Base-by-base conservation (phyloP, 2,797 vertebrate genomes). In the Poeciliopsis gracilis region DNA sequence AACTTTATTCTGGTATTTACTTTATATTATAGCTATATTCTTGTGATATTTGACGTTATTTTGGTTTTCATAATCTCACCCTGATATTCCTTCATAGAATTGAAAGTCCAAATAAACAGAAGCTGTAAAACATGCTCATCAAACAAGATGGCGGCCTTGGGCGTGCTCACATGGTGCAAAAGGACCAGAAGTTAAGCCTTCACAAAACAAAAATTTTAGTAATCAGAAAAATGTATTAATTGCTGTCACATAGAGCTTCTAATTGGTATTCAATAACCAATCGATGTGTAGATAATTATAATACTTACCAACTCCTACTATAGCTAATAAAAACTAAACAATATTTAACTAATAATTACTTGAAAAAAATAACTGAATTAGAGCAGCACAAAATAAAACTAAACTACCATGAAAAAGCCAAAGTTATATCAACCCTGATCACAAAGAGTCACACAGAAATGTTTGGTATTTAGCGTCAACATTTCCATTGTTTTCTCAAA, bases 401-500 rank as follows among this genome's bases (percentile, higher is more conserved):
- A 23, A 51, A 51, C 49, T 51, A 51, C 18, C 18, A 51, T 51
- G 7, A 23, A 51, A 51, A 51, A 23, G 20, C 20, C 8, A 51
- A 23, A 51, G 49, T 2, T 23, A 5, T 51, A 23, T 10, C 1
- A 51, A 23, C 20, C 8, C 20, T 9, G 2, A 23, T 23, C 20
- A 23, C 20, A 51, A 23, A 51, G 2, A 2, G 18, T 20, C 16
- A 36, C 16, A 18, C 7, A 20, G 36, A 41, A 45, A 69, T 13
- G 63, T 10, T 38, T 67, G 18, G 20, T 5, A 25, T 38, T 67
- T 38, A 12, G 63, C 9, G 20, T 23, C 61, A 20, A 77, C 75
- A 73, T 23, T 47, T 75, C 43, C 70, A 75, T 47, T 73, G 63
- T 43, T 84, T 63, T 51, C 78, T 51, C 73, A 69, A 73, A 81